These are phyloP conservation scores for Apotomis betuletana DNA, from an alignment of 2,888 invertebrate genomes.

Conservation along the genomic window DNA sequence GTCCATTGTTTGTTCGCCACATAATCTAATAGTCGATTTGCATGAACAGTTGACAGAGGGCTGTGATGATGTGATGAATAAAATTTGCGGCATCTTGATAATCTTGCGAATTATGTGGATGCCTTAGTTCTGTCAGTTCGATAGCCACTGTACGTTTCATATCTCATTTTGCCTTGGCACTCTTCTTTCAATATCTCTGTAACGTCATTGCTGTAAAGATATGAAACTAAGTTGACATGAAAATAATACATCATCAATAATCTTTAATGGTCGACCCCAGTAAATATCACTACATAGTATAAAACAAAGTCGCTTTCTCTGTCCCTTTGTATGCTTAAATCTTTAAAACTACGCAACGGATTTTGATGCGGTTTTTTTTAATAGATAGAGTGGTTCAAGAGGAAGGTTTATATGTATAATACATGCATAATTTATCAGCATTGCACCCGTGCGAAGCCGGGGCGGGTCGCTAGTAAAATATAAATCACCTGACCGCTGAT, in stretches of 20 bases:
- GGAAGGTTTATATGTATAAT: too few relatives aligned
- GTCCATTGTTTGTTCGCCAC: neutral
- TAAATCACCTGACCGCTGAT: slow-evolving; percentile 22
- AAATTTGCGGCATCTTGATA: slow-evolving; percentile 22
- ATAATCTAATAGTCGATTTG: slow-evolving; percentile 4
- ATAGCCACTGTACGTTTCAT: neutral
- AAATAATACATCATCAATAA: neutral
- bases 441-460: too few relatives aligned
- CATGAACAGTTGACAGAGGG: slow-evolving; percentile 4
- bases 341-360: too few relatives aligned
- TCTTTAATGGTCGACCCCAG: slow-evolving; percentile 25
- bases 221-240: neutral
- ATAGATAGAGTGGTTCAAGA: too few relatives aligned
- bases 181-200: too few relatives aligned
- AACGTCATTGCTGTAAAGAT: neutral
- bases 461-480: too few relatives aligned
- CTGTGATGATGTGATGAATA: neutral
- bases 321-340: too few relatives aligned
- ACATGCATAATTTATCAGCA: too few relatives aligned
- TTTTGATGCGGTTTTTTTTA: too few relatives aligned
- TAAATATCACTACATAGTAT: too few relatives aligned
- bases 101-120: slow-evolving; percentile 7
- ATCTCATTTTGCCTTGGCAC: slow-evolving; percentile 1
- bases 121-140: slow-evolving; percentile 6
- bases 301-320: too few relatives aligned